Percentiles rank a stretch among this genome's conserved stretches.
phyloP scores from a whole-genome alignment of 23 tunicate species.

The Halocynthia roretzi region DNA sequence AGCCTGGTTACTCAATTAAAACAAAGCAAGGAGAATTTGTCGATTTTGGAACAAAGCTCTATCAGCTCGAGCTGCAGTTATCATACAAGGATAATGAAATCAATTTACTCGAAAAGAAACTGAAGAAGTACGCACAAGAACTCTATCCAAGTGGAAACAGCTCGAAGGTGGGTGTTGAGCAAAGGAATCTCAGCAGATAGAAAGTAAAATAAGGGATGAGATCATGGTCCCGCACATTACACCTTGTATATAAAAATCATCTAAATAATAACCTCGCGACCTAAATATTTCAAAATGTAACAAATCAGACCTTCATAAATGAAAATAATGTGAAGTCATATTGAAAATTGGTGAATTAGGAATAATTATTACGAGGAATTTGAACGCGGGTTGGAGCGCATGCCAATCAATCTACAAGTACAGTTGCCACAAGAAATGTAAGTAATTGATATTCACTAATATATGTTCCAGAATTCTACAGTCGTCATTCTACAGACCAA shows the following conservation, averaged over 20 bases:
- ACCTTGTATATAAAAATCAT: no score
- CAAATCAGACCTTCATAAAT: no score
- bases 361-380: no score
- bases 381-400: no score
- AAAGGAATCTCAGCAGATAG: background rate
- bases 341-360: no score
- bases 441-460: no score
- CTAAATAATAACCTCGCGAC: no score
- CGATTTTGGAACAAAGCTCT: constrained; percentile 58
- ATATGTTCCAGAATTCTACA: constrained; percentile 19
- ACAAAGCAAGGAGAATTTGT: constrained; percentile 33
- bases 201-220: background rate
- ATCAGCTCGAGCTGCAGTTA: constrained; percentile 50
- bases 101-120: constrained; percentile 37
- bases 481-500: constrained; percentile 21
- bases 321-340: no score
- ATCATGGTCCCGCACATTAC: no score
- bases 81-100: constrained; percentile 66
- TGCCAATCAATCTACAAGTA: no score
- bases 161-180: constrained; percentile 16
- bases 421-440: no score
- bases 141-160: constrained; percentile 44
- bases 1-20: constrained; percentile 3
- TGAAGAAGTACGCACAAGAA: constrained; percentile 28
- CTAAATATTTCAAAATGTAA: no score